Percentiles rank a stretch among this genome's conserved stretches.
Conservation (phyloP, 1,140 invertebrate species). For the Arctopsyche grandis region DNA sequence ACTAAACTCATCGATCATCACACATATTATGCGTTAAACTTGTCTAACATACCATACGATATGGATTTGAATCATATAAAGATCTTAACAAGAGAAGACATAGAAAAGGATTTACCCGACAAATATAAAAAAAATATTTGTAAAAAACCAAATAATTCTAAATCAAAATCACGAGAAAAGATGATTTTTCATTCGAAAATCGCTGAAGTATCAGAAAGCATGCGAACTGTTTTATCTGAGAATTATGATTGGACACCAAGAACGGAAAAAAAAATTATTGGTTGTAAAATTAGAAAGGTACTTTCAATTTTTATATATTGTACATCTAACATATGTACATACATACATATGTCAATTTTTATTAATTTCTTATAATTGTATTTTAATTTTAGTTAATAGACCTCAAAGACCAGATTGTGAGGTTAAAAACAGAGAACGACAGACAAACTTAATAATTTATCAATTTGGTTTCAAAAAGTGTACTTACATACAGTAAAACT, state of each 20-base stretch:
- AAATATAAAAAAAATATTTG: slow-evolving; percentile 61
- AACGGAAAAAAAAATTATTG: slow-evolving; percentile 60
- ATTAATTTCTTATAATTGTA: background rate
- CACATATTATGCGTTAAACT: slow-evolving; percentile 56
- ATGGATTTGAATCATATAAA: slow-evolving; percentile 62
- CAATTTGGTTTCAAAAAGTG: no score
- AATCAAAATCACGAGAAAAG: slow-evolving; percentile 57
- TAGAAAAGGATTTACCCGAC: slow-evolving; percentile 64
- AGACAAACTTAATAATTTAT: background rate
- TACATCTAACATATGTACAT: no score
- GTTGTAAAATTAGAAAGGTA: slow-evolving; percentile 64
- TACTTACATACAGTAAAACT: no score
- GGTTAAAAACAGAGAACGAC: slow-evolving; percentile 48
- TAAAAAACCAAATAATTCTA: slow-evolving; percentile 56
- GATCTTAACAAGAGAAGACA: slow-evolving; percentile 61
- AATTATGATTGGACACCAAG: slow-evolving; percentile 61
- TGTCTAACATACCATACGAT: slow-evolving; percentile 59
- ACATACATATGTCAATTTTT: background rate
- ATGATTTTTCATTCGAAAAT: slow-evolving; percentile 62
- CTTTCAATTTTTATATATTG: no score
- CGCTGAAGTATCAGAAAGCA: slow-evolving; percentile 61
- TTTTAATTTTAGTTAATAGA: slow-evolving; percentile 44
- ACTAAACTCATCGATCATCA: slow-evolving; percentile 54
- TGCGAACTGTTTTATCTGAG: slow-evolving; percentile 60
- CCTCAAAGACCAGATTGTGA: slow-evolving; percentile 46